Base-by-base conservation (phyloP, 64 coral and sea anemone genomes). In the Catalaphyllia jardinei region DNA sequence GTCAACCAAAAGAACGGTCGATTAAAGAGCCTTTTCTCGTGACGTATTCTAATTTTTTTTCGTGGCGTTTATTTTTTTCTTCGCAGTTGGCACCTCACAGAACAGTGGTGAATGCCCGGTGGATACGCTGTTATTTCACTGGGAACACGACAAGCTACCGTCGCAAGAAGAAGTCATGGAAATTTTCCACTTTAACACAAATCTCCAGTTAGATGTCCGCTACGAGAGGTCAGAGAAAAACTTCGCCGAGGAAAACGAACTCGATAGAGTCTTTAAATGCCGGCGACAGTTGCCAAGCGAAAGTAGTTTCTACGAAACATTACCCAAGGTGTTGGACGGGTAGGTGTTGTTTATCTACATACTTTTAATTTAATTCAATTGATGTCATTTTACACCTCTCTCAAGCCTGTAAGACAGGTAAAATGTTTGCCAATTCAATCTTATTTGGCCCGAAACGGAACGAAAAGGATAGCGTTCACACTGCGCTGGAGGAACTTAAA, bases 141-240 rank as follows among this genome's bases (percentile, higher is more conserved):
- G 81, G 81, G 63, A 52, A 50, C 18, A 71, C 38, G 81, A 85
- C 31, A 49, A 85, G 39, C 38, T 85, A 8, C 81, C 81, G 12
- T 85, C 81, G 22, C 62, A 71, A 85, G 63, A 85, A 50, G 81
- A 85, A 71, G n/a, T 85, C 19, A 85, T 85, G 20, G 81, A 71
- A 31, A 69, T 85, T 16, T 71, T 85, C 22, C 81, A 85, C 63
- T 49, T 85, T 10, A 85, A 85, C 25, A 71, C 81, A 42, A 85
- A 51, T 71, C 81, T 85, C 17, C 62, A 71, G 62, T 71, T 85
- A 71, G 33, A 85, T 12, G 35, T 85, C 11, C 69, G 10, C 22
- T 69, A 71, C 39, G 35, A 71, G 81, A 85, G 62, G 49, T 71
- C 81, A 10, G 63, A 85, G 60, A 71, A 51, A n/a, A 69, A 13